Conservation (phyloP, 2,888 invertebrate species). For the Drosophila lacicola region DNA sequence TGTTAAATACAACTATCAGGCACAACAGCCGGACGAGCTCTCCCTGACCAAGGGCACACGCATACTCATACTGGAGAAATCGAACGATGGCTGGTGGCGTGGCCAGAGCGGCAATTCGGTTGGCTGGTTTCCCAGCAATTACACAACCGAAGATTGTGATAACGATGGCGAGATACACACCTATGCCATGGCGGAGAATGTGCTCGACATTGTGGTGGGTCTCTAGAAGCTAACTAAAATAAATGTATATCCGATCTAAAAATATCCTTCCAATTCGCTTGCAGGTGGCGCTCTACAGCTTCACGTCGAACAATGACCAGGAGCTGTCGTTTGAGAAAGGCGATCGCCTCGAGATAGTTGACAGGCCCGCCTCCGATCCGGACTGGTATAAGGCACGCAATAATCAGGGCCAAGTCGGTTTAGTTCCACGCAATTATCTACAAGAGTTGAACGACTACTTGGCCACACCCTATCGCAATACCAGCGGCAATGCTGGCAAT, state of each 20-base stretch:
- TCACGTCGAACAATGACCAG: constrained; percentile 97
- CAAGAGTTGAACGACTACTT: constrained; percentile 96
- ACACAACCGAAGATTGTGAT: constrained; percentile 96
- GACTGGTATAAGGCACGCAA: constrained; percentile 99
- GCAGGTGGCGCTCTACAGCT: constrained; percentile 95
- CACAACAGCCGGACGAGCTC: constrained; percentile 98
- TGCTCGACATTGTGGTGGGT: constrained; percentile 95
- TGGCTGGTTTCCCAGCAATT: constrained; percentile 99
- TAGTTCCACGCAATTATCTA: constrained; percentile 97
- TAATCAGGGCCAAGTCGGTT: constrained; percentile 95
- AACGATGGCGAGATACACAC: constrained; percentile 95
- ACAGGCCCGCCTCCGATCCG: constrained; percentile 98
- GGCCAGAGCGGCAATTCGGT: constrained; percentile 90
- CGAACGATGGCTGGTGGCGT: constrained; percentile 99
- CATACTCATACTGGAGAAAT: constrained; percentile 98
- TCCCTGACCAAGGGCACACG: constrained; percentile 97
- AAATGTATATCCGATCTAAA: neutral
- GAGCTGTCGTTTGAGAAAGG: constrained; percentile 98
- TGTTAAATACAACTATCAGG: constrained; percentile 98
- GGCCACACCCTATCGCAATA: constrained; percentile 91
- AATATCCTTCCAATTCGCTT: neutral
- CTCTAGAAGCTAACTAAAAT: neutral
- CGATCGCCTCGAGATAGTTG: constrained; percentile 97
- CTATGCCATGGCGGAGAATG: constrained; percentile 97
- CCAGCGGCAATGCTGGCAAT: constrained; percentile 81